These are phyloP conservation scores for Rhagoletis zephyria DNA, from an alignment of 1,140 invertebrate genomes.

Conservation along the genomic window DNA sequence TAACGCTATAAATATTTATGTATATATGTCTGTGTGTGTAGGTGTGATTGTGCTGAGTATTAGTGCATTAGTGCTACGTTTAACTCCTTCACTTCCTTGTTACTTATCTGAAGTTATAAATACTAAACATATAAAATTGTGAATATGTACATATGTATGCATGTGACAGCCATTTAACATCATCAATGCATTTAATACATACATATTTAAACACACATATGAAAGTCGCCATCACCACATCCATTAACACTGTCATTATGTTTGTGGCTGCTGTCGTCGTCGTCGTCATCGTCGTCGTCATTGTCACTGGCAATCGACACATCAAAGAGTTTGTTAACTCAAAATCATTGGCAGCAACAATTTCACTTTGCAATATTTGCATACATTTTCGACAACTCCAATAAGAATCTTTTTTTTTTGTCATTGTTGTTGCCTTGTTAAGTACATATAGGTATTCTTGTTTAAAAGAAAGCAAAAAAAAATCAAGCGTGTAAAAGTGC, in stretches of 20 bases:
- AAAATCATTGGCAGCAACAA: constrained; percentile 39
- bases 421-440: neutral
- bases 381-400: constrained; percentile 11
- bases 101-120: neutral
- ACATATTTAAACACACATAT: too few relatives aligned
- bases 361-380: constrained; percentile 44
- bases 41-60: neutral
- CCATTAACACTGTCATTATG: neutral
- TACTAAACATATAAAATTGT: neutral
- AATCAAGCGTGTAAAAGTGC: neutral
- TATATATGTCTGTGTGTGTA: neutral
- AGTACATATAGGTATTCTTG: neutral
- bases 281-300: neutral
- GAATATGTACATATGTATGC: neutral
- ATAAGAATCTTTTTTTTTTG: neutral
- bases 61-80: neutral
- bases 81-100: neutral
- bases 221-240: neutral
- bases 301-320: neutral
- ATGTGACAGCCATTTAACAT: neutral
- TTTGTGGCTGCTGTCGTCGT: neutral
- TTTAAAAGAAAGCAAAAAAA: neutral
- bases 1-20: neutral
- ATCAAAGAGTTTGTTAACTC: constrained; percentile 43
- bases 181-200: too few relatives aligned